A percentile compares a stretch with the other conserved stretches of the same genome.
Conservation (phyloP, 2,797 vertebrate species). For the Cynopterus sphinx region DNA sequence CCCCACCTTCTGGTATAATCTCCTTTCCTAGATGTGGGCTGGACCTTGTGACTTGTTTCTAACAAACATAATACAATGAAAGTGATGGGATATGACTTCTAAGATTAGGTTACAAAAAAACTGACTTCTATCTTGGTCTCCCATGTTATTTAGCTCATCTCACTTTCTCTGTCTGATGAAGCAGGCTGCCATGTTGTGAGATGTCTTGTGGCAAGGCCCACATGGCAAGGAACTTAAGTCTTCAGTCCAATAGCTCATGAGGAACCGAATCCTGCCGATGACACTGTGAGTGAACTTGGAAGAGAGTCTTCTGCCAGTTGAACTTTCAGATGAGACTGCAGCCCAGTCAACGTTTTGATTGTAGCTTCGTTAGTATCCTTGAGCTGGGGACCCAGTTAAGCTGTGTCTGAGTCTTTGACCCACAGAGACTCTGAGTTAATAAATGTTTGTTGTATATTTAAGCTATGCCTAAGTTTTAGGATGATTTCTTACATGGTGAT, state of each 20-base stretch:
- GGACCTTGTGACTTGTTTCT: not conserved
- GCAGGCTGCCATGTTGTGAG: not conserved
- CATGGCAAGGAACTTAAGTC: not conserved
- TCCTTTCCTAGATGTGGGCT: not conserved
- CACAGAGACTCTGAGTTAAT: not conserved
- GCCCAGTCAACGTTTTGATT: not conserved
- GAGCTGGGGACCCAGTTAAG: no score
- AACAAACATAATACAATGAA: not conserved
- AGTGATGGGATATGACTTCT: not conserved
- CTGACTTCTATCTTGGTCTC: not conserved
- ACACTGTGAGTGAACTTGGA: not conserved
- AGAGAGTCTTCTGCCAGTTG: not conserved
- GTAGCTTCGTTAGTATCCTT: not conserved
- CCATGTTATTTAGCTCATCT: not conserved
- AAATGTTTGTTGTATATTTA: not conserved
- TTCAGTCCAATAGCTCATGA: rapidly evolving
- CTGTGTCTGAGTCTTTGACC: not conserved
- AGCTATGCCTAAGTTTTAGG: not conserved
- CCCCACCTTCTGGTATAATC: not conserved
- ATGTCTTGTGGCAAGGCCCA: not conserved
- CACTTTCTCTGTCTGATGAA: not conserved
- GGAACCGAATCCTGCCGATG: not conserved
- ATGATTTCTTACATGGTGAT: not conserved
- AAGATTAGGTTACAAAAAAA: not conserved
- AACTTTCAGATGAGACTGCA: not conserved